Evolutionary conservation across 2,888 invertebrate species (phyloP).

Genomic region (Malachius bipustulatus): DNA sequence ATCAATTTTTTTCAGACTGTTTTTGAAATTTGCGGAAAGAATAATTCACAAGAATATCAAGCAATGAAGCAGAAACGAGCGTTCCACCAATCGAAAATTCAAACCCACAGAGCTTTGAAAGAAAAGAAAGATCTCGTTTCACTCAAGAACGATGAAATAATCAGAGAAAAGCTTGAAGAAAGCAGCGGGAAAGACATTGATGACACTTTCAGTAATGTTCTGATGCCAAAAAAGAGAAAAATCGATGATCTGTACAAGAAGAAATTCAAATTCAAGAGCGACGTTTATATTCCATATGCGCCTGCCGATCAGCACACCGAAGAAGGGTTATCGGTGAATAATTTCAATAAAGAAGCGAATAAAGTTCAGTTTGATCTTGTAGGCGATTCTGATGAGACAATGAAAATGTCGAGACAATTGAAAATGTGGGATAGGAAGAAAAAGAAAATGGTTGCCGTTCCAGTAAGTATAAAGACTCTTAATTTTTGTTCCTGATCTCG

Average conservation of each 20-base stretch:
- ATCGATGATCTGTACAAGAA: constrained; percentile 45
- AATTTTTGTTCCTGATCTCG: neutral
- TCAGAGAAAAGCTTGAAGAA: constrained; percentile 25
- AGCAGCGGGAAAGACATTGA: constrained; percentile 45
- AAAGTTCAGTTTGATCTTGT: constrained; percentile 72
- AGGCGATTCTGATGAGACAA: constrained; percentile 62
- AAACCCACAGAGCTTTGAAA: constrained; percentile 35
- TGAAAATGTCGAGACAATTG: constrained; percentile 47
- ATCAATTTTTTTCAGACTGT: constrained; percentile 62
- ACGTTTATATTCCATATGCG: constrained; percentile 78
- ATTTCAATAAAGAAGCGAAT: constrained; percentile 68
- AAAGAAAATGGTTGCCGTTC: constrained; percentile 82
- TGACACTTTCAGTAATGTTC: constrained; percentile 44
- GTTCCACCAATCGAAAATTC: constrained; percentile 51
- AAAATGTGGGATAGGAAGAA: constrained; percentile 90
- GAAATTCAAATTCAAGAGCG: constrained; percentile 50
- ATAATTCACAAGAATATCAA: constrained; percentile 61
- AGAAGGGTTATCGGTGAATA: constrained; percentile 68
- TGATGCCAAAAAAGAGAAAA: constrained; percentile 43
- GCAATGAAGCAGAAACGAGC: constrained; percentile 84
- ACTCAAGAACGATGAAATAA: constrained; percentile 1
- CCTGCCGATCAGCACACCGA: constrained; percentile 79
- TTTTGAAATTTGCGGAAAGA: constrained; percentile 78
- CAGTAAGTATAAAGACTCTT: constrained; percentile 37
- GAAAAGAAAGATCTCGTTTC: constrained; percentile 29